Evolutionary conservation across 2,888 invertebrate genomes (phyloP).

Genomic region (Capitulum mitella): DNA sequence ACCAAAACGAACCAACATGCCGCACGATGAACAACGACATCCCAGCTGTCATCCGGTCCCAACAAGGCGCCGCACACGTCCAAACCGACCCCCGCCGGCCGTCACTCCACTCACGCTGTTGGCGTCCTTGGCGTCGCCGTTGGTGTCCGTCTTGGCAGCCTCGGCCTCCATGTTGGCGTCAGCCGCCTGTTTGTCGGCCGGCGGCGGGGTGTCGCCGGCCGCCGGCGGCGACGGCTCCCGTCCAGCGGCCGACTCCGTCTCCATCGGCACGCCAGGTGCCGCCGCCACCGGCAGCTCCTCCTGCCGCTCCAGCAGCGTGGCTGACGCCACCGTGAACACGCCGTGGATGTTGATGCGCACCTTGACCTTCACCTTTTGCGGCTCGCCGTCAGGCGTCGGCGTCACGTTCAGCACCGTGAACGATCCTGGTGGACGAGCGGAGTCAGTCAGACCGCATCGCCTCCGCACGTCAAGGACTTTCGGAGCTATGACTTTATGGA

Average conservation of each 20-base stretch:
- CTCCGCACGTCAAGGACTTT: too few relatives aligned
- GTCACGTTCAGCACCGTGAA: constrained; percentile 75
- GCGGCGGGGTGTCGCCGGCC: constrained; percentile 38
- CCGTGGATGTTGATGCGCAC: constrained; percentile 90
- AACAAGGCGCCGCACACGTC: too few relatives aligned
- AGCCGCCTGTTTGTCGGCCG: constrained; percentile 24
- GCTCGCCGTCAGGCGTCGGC: constrained; percentile 78
- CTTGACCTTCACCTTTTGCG: constrained; percentile 94
- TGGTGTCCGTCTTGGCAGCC: constrained; percentile 28
- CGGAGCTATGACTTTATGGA: too few relatives aligned
- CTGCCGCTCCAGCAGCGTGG: constrained; percentile 54
- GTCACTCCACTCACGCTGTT: background rate
- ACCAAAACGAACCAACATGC: too few relatives aligned
- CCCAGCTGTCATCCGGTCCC: too few relatives aligned
- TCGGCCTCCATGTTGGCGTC: constrained; percentile 23
- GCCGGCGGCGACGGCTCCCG: constrained; percentile 42
- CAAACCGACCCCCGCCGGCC: too few relatives aligned
- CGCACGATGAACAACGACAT: too few relatives aligned
- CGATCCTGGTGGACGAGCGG: too few relatives aligned
- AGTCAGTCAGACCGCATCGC: too few relatives aligned
- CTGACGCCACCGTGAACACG: constrained; percentile 77
- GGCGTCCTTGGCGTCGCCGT: constrained; percentile 27
- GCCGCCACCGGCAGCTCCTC: constrained; percentile 39
- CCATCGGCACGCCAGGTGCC: constrained; percentile 36
- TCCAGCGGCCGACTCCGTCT: constrained; percentile 35